Evolutionary conservation across 2,797 vertebrate species (phyloP).

Genomic region (Scleropages formosus): DNA sequence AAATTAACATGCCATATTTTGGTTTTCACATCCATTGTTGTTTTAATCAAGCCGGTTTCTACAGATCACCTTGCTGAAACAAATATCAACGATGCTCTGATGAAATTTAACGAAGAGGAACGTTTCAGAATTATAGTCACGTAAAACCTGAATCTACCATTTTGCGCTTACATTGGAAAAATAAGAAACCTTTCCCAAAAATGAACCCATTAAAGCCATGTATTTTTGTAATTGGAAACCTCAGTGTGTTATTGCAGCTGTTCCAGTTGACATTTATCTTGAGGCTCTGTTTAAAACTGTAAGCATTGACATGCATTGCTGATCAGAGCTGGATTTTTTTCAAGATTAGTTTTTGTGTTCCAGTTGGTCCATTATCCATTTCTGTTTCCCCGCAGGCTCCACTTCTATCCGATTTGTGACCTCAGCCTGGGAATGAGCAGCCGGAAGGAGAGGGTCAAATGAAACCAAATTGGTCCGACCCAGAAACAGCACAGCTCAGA

Average conservation of each 20-base stretch:
- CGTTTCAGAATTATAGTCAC: neutral
- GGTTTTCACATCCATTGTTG: too few species aligned
- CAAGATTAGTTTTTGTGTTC: constrained; percentile 2
- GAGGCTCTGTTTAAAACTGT: neutral
- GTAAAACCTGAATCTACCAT: neutral
- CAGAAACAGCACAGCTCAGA: neutral
- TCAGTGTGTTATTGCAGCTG: neutral
- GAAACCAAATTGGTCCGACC: constrained; percentile 11
- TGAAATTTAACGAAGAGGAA: neutral
- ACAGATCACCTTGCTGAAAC: too few species aligned
- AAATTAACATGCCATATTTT: too few species aligned
- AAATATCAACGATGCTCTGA: too few species aligned
- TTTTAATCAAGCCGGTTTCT: too few species aligned
- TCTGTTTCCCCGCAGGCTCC: neutral
- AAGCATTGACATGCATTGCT: neutral
- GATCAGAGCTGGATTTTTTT: constrained; percentile 2
- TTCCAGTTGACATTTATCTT: constrained; percentile 3
- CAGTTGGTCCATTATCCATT: neutral
- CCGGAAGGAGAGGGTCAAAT: constrained; percentile 14
- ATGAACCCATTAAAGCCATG: too few species aligned
- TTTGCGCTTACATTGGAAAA: neutral
- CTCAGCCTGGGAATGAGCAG: neutral
- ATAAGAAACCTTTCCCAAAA: neutral
- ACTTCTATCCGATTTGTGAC: neutral
- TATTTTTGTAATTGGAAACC: constrained; percentile 4